Evolutionary conservation across 2,113 vertebrate species (phyloP).

Genomic region (Eclectus roratus): DNA sequence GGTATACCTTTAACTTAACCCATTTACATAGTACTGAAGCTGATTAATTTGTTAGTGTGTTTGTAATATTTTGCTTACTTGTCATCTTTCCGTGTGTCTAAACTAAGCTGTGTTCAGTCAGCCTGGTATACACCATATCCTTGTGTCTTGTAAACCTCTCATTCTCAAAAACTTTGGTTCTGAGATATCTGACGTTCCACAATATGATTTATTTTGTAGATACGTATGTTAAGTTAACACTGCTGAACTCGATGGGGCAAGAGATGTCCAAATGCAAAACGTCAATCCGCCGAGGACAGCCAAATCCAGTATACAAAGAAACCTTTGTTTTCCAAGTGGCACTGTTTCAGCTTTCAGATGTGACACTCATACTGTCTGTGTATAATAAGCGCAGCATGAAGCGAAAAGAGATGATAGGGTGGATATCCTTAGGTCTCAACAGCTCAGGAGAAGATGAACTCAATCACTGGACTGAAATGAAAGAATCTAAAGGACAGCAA

Average conservation of each 20-base stretch:
- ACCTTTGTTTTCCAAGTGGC: slow-evolving; percentile 98
- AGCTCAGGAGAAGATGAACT: slow-evolving; percentile 97
- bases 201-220: slow-evolving; percentile 78
- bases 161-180: background rate
- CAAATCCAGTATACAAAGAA: slow-evolving; percentile 96
- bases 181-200: background rate
- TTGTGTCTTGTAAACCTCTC: slow-evolving; percentile 15
- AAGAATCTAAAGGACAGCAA: slow-evolving; percentile 96
- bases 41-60: background rate
- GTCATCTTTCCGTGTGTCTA: slow-evolving; percentile 8
- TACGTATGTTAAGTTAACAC: slow-evolving; percentile 94
- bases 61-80: slow-evolving; percentile 31
- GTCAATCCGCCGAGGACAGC: slow-evolving; percentile 92
- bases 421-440: slow-evolving; percentile 97
- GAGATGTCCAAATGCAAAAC: slow-evolving; percentile 99
- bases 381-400: slow-evolving; percentile 99
- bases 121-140: slow-evolving; percentile 74
- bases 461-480: slow-evolving; percentile 97
- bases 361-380: slow-evolving; percentile 96
- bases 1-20: slow-evolving; percentile 69
- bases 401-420: slow-evolving; percentile 97
- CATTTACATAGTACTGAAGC: background rate
- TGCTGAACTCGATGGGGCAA: slow-evolving; percentile 98
- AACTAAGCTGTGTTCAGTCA: slow-evolving; percentile 37
- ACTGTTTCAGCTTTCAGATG: slow-evolving; percentile 95